Evolutionary conservation across 2,888 invertebrate genomes (phyloP).

Genomic region (Metellina segmentata): DNA sequence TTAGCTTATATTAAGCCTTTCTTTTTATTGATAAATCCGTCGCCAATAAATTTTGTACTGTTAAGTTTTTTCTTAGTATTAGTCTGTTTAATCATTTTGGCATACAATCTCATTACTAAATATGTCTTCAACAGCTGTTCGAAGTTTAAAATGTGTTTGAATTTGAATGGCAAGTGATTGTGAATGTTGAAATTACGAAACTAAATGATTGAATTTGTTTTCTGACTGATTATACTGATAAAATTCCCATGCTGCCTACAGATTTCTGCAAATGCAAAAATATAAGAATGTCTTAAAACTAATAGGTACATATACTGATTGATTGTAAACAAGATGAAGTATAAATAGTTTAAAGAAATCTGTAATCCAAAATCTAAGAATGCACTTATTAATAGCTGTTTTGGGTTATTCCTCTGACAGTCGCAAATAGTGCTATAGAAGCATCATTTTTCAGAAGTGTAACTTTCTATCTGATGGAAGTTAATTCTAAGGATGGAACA

Average conservation of each 20-base stretch:
- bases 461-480: neutral
- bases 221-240: neutral
- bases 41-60: no score
- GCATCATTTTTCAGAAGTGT: neutral
- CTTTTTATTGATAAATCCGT: no score
- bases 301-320: neutral
- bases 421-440: slow-evolving; percentile 70
- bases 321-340: neutral
- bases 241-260: neutral
- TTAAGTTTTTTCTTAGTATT: no score
- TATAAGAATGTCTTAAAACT: neutral
- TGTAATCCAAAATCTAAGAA: neutral
- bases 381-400: slow-evolving; percentile 71
- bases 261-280: neutral
- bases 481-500: neutral
- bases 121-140: no score
- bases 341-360: neutral
- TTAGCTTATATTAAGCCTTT: no score
- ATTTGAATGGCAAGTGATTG: no score
- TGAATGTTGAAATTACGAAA: neutral
- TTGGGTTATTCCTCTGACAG: slow-evolving; percentile 18
- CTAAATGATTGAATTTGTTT: neutral
- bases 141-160: no score
- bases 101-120: no score
- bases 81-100: no score